Evolutionary conservation across 2,888 invertebrate species (phyloP), one percentile per base, ranked within the genome.

Genomic region (Synanthedon tipuliformis): DNA sequence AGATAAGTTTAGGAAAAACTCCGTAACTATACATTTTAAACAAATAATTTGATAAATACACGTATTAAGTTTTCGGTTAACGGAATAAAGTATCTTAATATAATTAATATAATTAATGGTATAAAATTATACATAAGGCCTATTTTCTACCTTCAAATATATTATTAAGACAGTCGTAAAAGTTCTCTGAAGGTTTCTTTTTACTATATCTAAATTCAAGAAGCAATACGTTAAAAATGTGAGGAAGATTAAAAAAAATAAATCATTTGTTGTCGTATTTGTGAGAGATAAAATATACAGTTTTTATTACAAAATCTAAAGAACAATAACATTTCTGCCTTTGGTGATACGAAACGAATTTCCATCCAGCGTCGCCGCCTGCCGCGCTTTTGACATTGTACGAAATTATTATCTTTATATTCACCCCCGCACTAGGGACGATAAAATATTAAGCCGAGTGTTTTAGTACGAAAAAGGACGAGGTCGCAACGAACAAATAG

Each of bases 371-470:
- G 13, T 12, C 45, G 45, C 57, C 54, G 34, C 57, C 54, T 54
- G 55, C 56, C 27, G 55, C 41, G 54, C 49, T 27, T 40, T 54
- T 52, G 52, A 52, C 55, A 56, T 54, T 50, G 53, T 50, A 53
- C 54, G 53, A 60, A 57, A 60, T 60, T 57, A 58, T 45, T 57
- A 55, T 56, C 59, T 60, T 56, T 56, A 57, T 59, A 57, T 59
- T 54, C 52, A 53, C 53, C 54, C 34, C 51, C 55, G 45, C 45
- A 45, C 45, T 45, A 40, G 48, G 48, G 41, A 50, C 55, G 54
- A 55, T 58, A 53, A 59, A 60, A 56, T 55, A 59, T 59, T 55
- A 59, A 54, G 57, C 54, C 57, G 50, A 48, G 50, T 41, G 16
- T 54, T 58, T 54, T 54, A 56, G 49, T 49, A 52, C 50, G 54